phyloP scores from a whole-genome alignment of 2,797 vertebrate genomes.

The Chrosomus eos region DNA sequence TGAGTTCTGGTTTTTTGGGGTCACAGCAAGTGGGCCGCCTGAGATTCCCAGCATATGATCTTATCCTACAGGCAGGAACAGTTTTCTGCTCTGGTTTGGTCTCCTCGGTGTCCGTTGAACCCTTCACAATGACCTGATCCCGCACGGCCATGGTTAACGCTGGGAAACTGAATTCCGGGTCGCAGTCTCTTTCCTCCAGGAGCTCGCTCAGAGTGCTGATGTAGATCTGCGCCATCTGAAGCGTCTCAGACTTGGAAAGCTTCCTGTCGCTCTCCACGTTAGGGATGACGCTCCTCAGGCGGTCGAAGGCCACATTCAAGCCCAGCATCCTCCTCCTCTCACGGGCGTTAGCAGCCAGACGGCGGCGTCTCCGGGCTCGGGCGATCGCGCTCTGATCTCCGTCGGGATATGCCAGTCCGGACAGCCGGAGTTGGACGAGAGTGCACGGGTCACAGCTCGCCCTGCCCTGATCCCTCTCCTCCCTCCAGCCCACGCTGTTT shows the following conservation, averaged over 20 bases:
- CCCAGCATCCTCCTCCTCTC: constrained; percentile 83
- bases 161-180: constrained; percentile 17
- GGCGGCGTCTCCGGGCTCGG: constrained; percentile 70
- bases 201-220: constrained; percentile 79
- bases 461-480: constrained; percentile 44
- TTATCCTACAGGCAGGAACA: not conserved
- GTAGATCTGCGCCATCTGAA: constrained; percentile 85
- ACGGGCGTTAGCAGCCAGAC: constrained; percentile 82
- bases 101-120: not conserved
- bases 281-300: constrained; percentile 82
- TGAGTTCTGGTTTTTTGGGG: constrained; percentile 41
- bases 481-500: constrained; percentile 52
- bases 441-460: constrained; percentile 60
- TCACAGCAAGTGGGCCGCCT: constrained; percentile 23
- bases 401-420: constrained; percentile 65
- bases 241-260: constrained; percentile 83
- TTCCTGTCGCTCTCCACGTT: constrained; percentile 78
- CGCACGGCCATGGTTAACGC: not conserved
- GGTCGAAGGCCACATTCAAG: constrained; percentile 83
- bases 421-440: constrained; percentile 69
- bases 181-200: constrained; percentile 64
- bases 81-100: not conserved
- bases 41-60: not conserved
- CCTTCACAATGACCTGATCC: not conserved
- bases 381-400: constrained; percentile 62